A percentile compares a stretch with the other conserved stretches of the same genome.
These are phyloP conservation scores for Pterocles burchelli DNA, from an alignment of 2,113 vertebrate genomes.

Conservation along the genomic window DNA sequence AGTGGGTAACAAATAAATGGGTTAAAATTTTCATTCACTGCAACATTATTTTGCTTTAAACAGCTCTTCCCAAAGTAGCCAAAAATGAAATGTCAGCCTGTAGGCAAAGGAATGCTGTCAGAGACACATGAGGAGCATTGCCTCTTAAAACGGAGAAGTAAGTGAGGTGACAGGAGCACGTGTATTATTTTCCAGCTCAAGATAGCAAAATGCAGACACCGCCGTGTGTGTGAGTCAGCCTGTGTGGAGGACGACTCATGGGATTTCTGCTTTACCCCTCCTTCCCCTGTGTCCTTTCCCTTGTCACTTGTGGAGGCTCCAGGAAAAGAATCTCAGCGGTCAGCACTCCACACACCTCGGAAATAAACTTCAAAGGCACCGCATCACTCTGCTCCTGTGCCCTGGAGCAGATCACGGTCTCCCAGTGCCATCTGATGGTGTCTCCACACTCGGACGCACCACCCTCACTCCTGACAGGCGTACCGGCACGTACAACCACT, in stretches of 20 bases:
- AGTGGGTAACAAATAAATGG: background rate
- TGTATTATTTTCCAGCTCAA: background rate
- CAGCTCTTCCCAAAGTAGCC: background rate
- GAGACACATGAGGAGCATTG: background rate
- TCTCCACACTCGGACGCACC: no score
- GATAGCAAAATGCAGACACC: background rate
- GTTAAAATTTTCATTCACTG: background rate
- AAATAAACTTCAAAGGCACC: background rate
- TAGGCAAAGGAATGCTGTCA: background rate
- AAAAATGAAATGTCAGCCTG: background rate
- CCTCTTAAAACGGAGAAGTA: background rate
- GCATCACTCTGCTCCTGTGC: rapidly evolving
- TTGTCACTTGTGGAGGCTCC: background rate
- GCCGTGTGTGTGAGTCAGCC: rapidly evolving
- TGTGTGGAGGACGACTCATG: rapidly evolving
- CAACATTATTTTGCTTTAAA: no score
- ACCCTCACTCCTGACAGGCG: no score
- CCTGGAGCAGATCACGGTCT: background rate
- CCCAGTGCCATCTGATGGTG: background rate
- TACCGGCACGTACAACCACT: background rate
- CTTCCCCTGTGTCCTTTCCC: background rate
- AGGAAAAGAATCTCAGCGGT: background rate
- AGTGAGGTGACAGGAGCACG: background rate
- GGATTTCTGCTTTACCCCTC: background rate
- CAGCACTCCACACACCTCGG: background rate